These are phyloP conservation scores for Suillia variegata DNA, from an alignment of 2,888 invertebrate species.

Conservation along the genomic window DNA sequence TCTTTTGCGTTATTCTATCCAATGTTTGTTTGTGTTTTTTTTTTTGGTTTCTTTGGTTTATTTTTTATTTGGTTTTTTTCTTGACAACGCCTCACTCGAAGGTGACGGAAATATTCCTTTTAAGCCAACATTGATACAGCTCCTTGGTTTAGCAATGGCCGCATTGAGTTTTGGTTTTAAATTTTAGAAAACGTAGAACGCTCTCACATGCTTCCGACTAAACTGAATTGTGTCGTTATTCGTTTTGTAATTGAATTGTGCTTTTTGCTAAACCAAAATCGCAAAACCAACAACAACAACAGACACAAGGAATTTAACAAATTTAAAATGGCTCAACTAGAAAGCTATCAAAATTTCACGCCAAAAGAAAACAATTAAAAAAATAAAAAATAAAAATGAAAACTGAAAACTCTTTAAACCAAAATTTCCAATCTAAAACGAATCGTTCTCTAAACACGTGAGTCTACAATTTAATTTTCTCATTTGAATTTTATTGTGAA, in stretches of 20 bases:
- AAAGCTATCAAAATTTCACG: constrained; percentile 4
- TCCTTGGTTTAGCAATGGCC: constrained; percentile 59
- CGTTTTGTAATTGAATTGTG: too few species aligned
- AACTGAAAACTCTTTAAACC: constrained; percentile 14
- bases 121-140: constrained; percentile 56
- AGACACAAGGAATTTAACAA: too few species aligned
- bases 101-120: constrained; percentile 59
- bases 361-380: constrained; percentile 9
- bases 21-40: constrained; percentile 34
- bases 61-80: too few species aligned
- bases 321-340: constrained; percentile 30
- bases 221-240: too few species aligned
- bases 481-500: neutral
- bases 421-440: constrained; percentile 16
- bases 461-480: constrained; percentile 27
- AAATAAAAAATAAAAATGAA: constrained; percentile 14
- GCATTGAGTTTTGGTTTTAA: constrained; percentile 42
- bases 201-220: too few species aligned
- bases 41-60: too few species aligned
- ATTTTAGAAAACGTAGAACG: constrained; percentile 16
- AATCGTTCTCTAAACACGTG: constrained; percentile 30
- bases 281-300: too few species aligned
- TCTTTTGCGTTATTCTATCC: constrained; percentile 35
- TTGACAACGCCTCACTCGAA: constrained; percentile 34
- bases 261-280: too few species aligned